Evolutionary conservation across 2,113 vertebrate genomes (phyloP).

Genomic region (Galeopterus variegatus): DNA sequence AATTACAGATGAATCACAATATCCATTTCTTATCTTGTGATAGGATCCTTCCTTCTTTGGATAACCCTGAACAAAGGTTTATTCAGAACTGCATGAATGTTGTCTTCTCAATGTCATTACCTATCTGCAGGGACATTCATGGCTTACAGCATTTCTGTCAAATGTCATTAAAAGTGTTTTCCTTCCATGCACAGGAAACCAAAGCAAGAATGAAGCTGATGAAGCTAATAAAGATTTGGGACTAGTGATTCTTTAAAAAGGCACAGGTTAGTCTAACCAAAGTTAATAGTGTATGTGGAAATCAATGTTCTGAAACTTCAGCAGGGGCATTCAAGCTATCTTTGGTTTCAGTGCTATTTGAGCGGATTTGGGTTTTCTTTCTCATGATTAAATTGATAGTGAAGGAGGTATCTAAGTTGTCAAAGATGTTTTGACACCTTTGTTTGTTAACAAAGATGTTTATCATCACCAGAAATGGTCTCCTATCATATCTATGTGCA

Average conservation of each 20-base stretch:
- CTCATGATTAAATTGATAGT: not conserved
- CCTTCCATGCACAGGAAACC: not conserved
- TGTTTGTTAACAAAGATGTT: constrained; percentile 7
- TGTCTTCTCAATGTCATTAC: constrained; percentile 1
- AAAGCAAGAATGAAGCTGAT: not conserved
- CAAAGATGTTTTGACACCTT: constrained; percentile 36
- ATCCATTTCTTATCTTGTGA: not conserved
- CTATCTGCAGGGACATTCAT: not conserved
- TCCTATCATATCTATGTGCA: not conserved
- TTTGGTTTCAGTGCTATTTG: constrained; percentile 24
- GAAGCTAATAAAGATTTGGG: not conserved
- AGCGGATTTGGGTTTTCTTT: constrained; percentile 36
- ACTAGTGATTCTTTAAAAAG: constrained; percentile 35
- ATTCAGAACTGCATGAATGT: not conserved
- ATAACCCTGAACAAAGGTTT: not conserved
- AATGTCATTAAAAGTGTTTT: not conserved
- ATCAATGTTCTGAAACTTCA: not conserved
- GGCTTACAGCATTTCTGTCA: constrained; percentile 12
- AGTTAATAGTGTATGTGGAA: not conserved
- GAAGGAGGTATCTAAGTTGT: not conserved
- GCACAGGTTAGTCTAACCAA: not conserved
- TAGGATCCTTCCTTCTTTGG: not conserved
- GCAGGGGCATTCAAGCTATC: not conserved
- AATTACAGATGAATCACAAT: constrained; percentile 21
- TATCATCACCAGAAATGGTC: not conserved